A percentile compares a stretch with the other conserved stretches of the same genome.
These are phyloP conservation scores for Hecatera dysodea DNA, from an alignment of 2,888 invertebrate genomes.

Conservation along the genomic window DNA sequence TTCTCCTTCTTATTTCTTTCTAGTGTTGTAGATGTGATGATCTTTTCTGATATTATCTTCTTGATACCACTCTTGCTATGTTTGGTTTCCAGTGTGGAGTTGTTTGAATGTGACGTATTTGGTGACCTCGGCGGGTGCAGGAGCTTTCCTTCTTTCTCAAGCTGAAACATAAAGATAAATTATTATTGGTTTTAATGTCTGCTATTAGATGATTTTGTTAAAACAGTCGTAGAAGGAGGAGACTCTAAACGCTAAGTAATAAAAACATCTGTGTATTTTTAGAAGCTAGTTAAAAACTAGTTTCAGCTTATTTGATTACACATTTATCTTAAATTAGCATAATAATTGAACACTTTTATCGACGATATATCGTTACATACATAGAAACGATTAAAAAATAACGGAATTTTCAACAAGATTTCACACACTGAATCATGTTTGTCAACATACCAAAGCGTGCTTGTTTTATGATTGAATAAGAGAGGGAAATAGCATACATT, in stretches of 20 bases:
- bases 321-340: not conserved
- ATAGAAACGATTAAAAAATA: not conserved
- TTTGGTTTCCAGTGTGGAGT: constrained; percentile 88
- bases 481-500: constrained; percentile 44
- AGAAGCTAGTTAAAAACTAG: constrained; percentile 9
- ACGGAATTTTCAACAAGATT: constrained; percentile 19
- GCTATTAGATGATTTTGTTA: not conserved
- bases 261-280: not conserved
- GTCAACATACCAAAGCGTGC: constrained; percentile 24
- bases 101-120: constrained; percentile 86
- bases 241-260: not conserved
- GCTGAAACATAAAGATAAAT: constrained; percentile 77
- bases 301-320: not conserved
- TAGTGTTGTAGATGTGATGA: constrained; percentile 85
- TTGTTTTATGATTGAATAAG: constrained; percentile 25
- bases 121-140: constrained; percentile 87
- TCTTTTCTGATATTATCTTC: constrained; percentile 88
- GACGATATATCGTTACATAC: too few species aligned
- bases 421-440: constrained; percentile 27
- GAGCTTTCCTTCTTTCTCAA: constrained; percentile 88
- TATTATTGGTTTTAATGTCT: not conserved
- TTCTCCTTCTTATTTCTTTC: constrained; percentile 88
- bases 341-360: constrained; percentile 6
- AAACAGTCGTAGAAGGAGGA: not conserved
- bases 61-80: constrained; percentile 86